These are phyloP conservation scores for Uloborus plumipes DNA, from an alignment of 2,888 invertebrate species.

Conservation along the genomic window DNA sequence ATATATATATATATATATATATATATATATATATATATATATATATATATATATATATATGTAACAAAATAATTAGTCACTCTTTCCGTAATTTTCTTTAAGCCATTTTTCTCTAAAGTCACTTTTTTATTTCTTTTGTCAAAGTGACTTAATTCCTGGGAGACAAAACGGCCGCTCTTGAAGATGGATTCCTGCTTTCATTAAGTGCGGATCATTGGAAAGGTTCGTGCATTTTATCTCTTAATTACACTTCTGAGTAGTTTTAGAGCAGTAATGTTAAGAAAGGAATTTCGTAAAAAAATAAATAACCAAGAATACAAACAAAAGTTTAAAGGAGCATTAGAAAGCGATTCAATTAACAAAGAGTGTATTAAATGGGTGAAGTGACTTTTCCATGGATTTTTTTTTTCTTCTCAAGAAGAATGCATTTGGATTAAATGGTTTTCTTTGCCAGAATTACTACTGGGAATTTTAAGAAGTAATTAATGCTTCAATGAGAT, in stretches of 20 bases:
- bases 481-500: conserved; percentile 40
- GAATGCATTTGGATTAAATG: conserved; percentile 41
- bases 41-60: background rate
- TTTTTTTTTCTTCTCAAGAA: conserved; percentile 24
- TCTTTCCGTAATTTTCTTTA: background rate
- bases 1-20: background rate
- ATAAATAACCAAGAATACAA: conserved; percentile 28
- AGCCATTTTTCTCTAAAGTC: background rate
- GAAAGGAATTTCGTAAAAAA: conserved; percentile 20
- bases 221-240: conserved; percentile 53
- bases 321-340: conserved; percentile 56
- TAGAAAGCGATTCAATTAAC: conserved; percentile 58
- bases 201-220: conserved; percentile 49
- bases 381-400: conserved; percentile 31
- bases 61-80: too few species aligned
- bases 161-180: conserved; percentile 14
- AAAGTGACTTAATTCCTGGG: conserved; percentile 1
- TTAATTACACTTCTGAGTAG: conserved; percentile 47
- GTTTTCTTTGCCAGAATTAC: conserved; percentile 51
- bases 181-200: conserved; percentile 34
- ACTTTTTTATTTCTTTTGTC: too few species aligned
- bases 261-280: conserved; percentile 10
- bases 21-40: conserved; percentile 8
- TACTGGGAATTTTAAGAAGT: conserved; percentile 45
- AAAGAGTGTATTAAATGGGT: conserved; percentile 54